phyloP scores from a whole-genome alignment of 2,888 invertebrate genomes.

The Lamellibrachia columna region DNA sequence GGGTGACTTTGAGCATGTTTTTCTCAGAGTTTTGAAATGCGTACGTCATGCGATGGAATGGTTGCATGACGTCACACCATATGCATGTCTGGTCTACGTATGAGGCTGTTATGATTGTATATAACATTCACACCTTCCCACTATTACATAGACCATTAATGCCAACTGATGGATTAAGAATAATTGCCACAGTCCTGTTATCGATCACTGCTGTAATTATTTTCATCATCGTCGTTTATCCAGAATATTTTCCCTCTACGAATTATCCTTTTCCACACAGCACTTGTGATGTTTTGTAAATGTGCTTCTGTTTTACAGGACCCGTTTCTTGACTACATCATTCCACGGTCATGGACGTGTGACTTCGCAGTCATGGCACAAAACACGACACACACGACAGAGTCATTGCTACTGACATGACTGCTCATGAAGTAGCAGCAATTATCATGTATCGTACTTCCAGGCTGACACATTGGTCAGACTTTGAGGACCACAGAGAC shows the following conservation, averaged over 20 bases:
- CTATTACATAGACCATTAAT: too few relatives aligned
- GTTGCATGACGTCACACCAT: too few relatives aligned
- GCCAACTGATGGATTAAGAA: too few relatives aligned
- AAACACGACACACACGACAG: not conserved
- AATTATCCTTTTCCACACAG: constrained; percentile 13
- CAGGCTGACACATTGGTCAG: not conserved
- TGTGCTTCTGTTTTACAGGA: constrained; percentile 55
- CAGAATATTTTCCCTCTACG: not conserved
- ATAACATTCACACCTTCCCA: too few relatives aligned
- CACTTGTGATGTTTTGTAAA: constrained; percentile 17
- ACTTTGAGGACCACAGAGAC: not conserved
- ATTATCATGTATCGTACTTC: not conserved
- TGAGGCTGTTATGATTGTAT: too few relatives aligned
- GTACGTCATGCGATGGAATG: too few relatives aligned
- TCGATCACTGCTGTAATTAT: too few relatives aligned
- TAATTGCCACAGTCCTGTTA: too few relatives aligned
- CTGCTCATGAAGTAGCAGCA: not conserved
- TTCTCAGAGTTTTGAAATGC: constrained; percentile 6
- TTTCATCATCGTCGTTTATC: too few relatives aligned
- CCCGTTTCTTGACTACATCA: constrained; percentile 66
- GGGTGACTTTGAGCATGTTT: not conserved
- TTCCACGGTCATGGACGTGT: constrained; percentile 69
- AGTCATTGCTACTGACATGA: not conserved
- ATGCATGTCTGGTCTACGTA: too few relatives aligned
- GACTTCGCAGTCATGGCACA: constrained; percentile 33